Conservation (phyloP, 2,888 invertebrate species). For the Seira sanloemensis region DNA sequence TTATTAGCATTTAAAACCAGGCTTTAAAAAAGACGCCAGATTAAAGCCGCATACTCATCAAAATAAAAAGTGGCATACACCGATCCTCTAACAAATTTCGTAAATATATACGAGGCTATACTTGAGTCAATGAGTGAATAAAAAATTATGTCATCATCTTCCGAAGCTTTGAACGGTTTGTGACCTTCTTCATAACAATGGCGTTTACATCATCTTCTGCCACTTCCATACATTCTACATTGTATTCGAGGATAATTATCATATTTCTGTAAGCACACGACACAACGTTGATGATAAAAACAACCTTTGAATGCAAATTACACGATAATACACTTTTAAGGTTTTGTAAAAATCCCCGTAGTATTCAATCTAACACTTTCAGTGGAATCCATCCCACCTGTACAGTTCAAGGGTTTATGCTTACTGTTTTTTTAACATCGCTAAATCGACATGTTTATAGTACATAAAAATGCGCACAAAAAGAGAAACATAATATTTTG, state of each 20-base stretch:
- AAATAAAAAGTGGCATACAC: too few relatives aligned
- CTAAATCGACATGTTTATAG: too few relatives aligned
- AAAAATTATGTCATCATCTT: constrained; percentile 12
- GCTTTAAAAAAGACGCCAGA: neutral
- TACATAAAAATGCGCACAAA: too few relatives aligned
- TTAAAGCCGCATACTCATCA: too few relatives aligned
- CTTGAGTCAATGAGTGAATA: neutral
- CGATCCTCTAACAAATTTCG: neutral
- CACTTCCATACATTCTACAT: neutral
- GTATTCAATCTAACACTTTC: too few relatives aligned
- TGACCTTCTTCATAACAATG: constrained; percentile 15
- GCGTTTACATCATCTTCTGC: neutral
- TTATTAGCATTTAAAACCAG: neutral
- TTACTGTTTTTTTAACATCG: too few relatives aligned
- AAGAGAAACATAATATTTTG: too few relatives aligned
- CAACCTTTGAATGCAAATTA: neutral
- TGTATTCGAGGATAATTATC: neutral
- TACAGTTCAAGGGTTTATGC: too few relatives aligned
- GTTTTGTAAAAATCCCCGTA: too few relatives aligned
- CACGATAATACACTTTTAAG: neutral
- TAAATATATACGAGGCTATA: neutral
- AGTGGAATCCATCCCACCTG: too few relatives aligned
- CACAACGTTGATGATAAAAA: too few relatives aligned
- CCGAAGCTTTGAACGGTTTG: constrained; percentile 7
- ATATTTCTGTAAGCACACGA: neutral